Evolutionary conservation across 2,797 vertebrate genomes (phyloP).

Genomic region (Paedocypris micromegethes): DNA sequence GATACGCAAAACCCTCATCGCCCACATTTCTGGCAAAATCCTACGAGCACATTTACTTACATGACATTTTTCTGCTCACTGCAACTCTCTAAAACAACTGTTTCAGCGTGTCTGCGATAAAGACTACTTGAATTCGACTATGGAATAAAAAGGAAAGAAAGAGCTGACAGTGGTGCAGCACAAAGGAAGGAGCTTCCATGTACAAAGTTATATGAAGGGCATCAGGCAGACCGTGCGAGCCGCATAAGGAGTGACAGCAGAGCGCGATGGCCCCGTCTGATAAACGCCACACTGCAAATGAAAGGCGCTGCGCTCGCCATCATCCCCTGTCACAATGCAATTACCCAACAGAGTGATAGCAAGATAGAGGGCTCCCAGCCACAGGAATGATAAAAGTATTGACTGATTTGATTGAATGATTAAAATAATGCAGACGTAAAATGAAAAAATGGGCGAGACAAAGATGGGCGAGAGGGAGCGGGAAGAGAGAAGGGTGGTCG

Average conservation of each 20-base stretch:
- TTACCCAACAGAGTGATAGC: constrained; percentile 99
- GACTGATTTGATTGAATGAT: constrained; percentile 99
- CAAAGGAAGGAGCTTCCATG: constrained; percentile 68
- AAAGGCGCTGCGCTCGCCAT: constrained; percentile 99
- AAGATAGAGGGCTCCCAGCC: constrained; percentile 98
- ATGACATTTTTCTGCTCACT: constrained; percentile 24
- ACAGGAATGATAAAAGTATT: constrained; percentile 99
- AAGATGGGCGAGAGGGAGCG: constrained; percentile 68
- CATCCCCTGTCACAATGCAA: constrained; percentile 99
- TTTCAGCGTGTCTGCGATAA: constrained; percentile 44
- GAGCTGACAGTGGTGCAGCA: constrained; percentile 34
- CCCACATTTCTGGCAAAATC: background rate
- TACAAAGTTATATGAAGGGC: constrained; percentile 99
- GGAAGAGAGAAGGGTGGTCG: constrained; percentile 63
- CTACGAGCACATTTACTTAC: constrained; percentile 18
- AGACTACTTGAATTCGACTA: constrained; percentile 42
- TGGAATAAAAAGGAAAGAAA: constrained; percentile 38
- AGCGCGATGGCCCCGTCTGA: constrained; percentile 97
- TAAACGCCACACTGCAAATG: constrained; percentile 99
- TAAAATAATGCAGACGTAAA: constrained; percentile 99
- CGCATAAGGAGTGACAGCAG: constrained; percentile 99
- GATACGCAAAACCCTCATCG: no score
- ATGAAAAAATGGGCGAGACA: constrained; percentile 74
- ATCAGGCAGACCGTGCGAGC: constrained; percentile 98
- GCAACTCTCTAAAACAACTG: constrained; percentile 46